Conservation (phyloP, 53 echinoderm and acorn worm genomes). For the Patiria pectinifera region DNA sequence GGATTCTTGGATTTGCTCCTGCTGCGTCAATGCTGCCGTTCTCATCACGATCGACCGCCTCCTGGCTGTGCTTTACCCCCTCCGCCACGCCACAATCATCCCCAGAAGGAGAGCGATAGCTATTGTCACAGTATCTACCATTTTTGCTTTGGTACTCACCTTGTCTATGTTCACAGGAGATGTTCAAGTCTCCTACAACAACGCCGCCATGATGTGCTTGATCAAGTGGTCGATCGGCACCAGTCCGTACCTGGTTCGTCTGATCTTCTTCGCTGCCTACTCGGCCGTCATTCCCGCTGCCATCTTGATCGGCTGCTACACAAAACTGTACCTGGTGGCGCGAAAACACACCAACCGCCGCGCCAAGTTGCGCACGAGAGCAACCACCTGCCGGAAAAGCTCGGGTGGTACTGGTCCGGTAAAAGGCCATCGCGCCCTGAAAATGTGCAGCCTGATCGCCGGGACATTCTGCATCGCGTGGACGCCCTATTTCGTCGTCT, state of each 20-base stretch:
- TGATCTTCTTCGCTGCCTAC: background rate
- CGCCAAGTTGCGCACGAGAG: background rate
- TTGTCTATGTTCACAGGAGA: background rate
- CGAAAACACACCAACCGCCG: background rate
- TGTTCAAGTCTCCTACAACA: conserved; percentile 21
- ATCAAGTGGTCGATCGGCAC: conserved; percentile 40
- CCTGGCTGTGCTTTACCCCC: conserved; percentile 26
- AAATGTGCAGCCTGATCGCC: conserved; percentile 33
- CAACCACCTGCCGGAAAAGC: background rate
- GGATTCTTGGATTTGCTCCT: background rate
- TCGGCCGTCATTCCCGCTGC: background rate
- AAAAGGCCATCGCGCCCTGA: conserved; percentile 20
- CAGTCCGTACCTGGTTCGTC: background rate
- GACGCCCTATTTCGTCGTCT: conserved; percentile 40
- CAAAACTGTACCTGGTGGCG: conserved; percentile 22
- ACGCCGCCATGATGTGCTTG: conserved; percentile 27
- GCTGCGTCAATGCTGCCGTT: conserved; percentile 46
- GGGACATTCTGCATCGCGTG: conserved; percentile 42
- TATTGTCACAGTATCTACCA: background rate
- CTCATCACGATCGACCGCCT: conserved; percentile 37
- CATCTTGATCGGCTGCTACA: background rate
- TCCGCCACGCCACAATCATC: conserved; percentile 13
- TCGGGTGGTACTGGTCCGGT: background rate
- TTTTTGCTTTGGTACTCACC: background rate
- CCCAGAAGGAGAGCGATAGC: background rate